These are phyloP conservation scores for Drosophila burlai DNA, from an alignment of 1,140 invertebrate species.

Conservation along the genomic window DNA sequence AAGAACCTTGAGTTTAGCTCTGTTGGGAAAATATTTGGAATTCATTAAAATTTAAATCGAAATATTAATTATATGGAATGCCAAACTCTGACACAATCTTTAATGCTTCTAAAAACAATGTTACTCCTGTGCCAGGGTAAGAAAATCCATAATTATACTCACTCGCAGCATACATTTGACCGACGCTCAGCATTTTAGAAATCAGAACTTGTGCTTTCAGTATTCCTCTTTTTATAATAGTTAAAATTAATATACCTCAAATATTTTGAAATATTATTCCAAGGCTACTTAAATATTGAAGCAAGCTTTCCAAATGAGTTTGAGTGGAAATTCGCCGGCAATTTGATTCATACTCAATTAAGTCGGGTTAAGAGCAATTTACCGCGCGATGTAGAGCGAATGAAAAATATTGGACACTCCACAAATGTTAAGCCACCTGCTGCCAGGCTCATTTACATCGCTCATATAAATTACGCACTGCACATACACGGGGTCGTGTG, in stretches of 20 bases:
- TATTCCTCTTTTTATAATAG: neutral
- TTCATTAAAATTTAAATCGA: neutral
- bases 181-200: neutral
- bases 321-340: slow-evolving; percentile 3
- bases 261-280: neutral
- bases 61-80: neutral
- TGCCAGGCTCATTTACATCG: slow-evolving; percentile 49
- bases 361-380: slow-evolving; percentile 37
- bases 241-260: too few species aligned
- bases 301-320: neutral
- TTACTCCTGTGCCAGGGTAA: neutral
- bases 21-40: neutral
- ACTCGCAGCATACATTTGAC: slow-evolving; percentile 24
- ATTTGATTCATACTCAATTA: slow-evolving; percentile 43
- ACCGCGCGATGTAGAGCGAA: slow-evolving; percentile 17
- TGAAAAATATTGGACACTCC: slow-evolving; percentile 28
- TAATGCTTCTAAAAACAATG: neutral
- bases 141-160: slow-evolving; percentile 2
- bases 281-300: slow-evolving; percentile 18
- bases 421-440: slow-evolving; percentile 52
- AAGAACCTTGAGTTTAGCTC: slow-evolving; percentile 11
- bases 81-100: neutral
- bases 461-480: slow-evolving; percentile 42
- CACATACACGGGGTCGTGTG: slow-evolving; percentile 12
- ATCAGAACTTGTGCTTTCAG: neutral